Evolutionary conservation across 2,888 invertebrate species (phyloP).

Genomic region (Dicycla oo): DNA sequence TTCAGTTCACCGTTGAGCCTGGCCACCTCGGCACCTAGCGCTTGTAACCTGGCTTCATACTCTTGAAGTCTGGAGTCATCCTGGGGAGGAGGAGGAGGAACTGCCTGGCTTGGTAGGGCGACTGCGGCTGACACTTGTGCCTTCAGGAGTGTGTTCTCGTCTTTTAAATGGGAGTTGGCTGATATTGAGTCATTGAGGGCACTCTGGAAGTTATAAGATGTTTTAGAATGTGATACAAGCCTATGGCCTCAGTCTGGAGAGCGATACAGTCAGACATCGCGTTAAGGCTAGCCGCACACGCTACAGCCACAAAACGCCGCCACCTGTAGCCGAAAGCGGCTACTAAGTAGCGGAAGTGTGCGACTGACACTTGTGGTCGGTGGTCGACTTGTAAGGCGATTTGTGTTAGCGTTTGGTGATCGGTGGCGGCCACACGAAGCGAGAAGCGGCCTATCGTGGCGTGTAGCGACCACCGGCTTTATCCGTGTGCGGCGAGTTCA

Average conservation of each 20-base stretch:
- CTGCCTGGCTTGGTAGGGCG: conserved; percentile 35
- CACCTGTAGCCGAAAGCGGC: too few relatives aligned
- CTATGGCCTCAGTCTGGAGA: not conserved
- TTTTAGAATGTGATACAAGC: not conserved
- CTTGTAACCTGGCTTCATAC: conserved; percentile 64
- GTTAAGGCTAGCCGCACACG: too few relatives aligned
- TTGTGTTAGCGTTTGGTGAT: too few relatives aligned
- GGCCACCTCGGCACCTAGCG: conserved; percentile 69
- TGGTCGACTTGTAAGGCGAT: too few relatives aligned
- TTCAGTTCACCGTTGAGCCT: conserved; percentile 68
- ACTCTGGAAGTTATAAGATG: conserved; percentile 69
- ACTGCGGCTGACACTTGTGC: conserved; percentile 91
- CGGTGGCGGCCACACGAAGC: too few relatives aligned
- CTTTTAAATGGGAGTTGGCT: conserved; percentile 94
- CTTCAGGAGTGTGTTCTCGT: conserved; percentile 96
- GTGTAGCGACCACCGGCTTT: too few relatives aligned
- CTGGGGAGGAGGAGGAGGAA: not conserved
- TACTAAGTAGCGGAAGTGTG: too few relatives aligned
- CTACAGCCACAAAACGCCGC: too few relatives aligned
- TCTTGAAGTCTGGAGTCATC: conserved; percentile 57
- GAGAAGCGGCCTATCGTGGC: too few relatives aligned
- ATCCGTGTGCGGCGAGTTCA: too few relatives aligned
- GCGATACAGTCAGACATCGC: not conserved
- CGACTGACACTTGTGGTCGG: too few relatives aligned
- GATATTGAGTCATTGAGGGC: conserved; percentile 92